Evolutionary conservation across 2,888 invertebrate species (phyloP), one percentile per base, ranked within the genome.

Genomic region (Phengaris alcon): DNA sequence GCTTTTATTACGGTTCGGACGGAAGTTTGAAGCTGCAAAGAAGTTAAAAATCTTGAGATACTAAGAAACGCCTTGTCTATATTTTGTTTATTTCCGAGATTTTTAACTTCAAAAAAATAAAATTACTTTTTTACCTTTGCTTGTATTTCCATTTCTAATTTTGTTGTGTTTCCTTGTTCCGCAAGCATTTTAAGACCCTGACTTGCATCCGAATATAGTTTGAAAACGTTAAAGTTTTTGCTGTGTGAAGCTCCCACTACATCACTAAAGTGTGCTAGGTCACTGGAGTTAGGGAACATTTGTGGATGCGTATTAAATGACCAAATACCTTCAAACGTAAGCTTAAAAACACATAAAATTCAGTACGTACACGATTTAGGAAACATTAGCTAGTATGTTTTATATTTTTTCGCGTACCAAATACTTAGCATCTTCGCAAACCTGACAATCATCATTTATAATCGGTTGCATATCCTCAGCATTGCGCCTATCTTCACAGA

Each of bases 1-100:
- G 93, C 93, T 81, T 92, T 93, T 78, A 93, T 87, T 3, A 93
- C 82, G 0, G 93, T 91, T 1, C 93, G 86, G 0, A 93, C 90
- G 15, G 84, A 84, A 6, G 72, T 78, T 0, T 86, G 86, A 5
- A 92, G 82, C 91, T 91, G 78, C 12, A 79, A 78, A 68, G 68
- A 44, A 68, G 73, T 46, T n/a, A n/a, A 48, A 22, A 68, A 69
- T 76, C 75, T 75, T 46, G 48, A 73, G 73, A 70, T 68, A 22
- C 46, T 6, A 57, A 13, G 48, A 55, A 69, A 44, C 6, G 15
- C 52, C 51, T 52, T 12, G 10, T 68, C 10, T 35, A 35, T 35
- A 22, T 35, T 35, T 35, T 35, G 35, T 35, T 35, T 35, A 35
- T 35, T 35, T 35, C 4, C 0, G 35, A 35, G 35, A 35, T 35